A percentile compares a stretch with the other conserved stretches of the same genome.
phyloP scores from a whole-genome alignment of 2,113 vertebrate species.

The Spea bombifrons region DNA sequence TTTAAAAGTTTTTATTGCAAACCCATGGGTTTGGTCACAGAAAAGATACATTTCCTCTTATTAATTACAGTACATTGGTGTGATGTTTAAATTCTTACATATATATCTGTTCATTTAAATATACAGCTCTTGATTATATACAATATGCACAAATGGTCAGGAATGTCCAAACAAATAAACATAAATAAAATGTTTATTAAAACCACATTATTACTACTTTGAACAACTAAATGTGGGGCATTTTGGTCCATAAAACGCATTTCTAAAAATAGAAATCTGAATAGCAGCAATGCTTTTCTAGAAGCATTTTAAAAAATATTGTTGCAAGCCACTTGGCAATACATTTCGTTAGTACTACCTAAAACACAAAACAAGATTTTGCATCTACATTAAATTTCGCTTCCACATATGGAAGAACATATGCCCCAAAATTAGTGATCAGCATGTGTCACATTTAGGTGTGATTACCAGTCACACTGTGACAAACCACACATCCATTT shows the following conservation, averaged over 20 bases:
- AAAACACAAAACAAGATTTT: slow-evolving; percentile 61
- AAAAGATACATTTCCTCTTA: slow-evolving; percentile 81
- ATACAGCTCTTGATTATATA: slow-evolving; percentile 84
- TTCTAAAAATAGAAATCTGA: slow-evolving; percentile 82
- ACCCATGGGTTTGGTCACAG: slow-evolving; percentile 84
- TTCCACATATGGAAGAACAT: slow-evolving; percentile 84
- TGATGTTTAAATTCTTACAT: slow-evolving; percentile 75
- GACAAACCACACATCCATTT: slow-evolving; percentile 62
- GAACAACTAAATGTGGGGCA: slow-evolving; percentile 73
- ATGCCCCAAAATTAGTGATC: slow-evolving; percentile 72
- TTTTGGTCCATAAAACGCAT: slow-evolving; percentile 80
- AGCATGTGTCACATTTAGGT: slow-evolving; percentile 70
- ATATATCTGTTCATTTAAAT: slow-evolving; percentile 90
- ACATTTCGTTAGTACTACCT: slow-evolving; percentile 68
- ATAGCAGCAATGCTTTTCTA: slow-evolving; percentile 81
- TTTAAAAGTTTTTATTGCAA: slow-evolving; percentile 90
- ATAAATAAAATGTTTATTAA: slow-evolving; percentile 57
- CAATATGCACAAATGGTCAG: slow-evolving; percentile 67
- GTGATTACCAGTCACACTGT: slow-evolving; percentile 62
- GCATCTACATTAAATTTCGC: slow-evolving; percentile 74
- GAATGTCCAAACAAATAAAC: slow-evolving; percentile 56
- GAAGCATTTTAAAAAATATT: slow-evolving; percentile 74
- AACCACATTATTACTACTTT: slow-evolving; percentile 59
- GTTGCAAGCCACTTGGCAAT: slow-evolving; percentile 69
- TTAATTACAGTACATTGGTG: slow-evolving; percentile 95